phyloP scores from a whole-genome alignment of 2,797 vertebrate genomes.

The Carcharodon carcharias region DNA sequence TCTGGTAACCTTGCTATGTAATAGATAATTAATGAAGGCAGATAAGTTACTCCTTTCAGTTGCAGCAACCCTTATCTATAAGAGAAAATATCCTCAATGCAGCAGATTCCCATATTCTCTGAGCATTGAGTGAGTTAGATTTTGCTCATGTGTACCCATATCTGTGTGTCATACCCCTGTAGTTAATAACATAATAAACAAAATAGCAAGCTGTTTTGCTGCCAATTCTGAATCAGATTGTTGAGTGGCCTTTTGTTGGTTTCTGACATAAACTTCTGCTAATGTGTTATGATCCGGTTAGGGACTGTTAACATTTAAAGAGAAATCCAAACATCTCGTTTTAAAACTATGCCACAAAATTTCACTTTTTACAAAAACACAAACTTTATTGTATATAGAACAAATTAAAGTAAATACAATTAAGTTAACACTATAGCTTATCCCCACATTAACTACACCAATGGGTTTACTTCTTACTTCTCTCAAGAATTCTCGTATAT shows the following conservation, averaged over 20 bases:
- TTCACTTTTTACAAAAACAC: too few relatives aligned
- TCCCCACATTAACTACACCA: too few relatives aligned
- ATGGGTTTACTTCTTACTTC: too few relatives aligned
- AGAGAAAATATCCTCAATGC: background rate
- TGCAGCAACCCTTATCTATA: background rate
- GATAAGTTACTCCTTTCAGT: background rate
- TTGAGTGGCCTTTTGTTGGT: background rate
- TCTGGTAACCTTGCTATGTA: too few relatives aligned
- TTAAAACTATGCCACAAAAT: too few relatives aligned
- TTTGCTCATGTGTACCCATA: background rate
- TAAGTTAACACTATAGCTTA: too few relatives aligned
- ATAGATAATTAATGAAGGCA: background rate
- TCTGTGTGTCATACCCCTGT: background rate
- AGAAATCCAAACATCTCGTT: too few relatives aligned
- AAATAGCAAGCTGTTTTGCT: background rate
- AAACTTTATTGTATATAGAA: too few relatives aligned
- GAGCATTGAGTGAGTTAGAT: background rate
- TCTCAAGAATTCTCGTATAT: too few relatives aligned
- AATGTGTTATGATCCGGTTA: background rate
- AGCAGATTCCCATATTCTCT: background rate
- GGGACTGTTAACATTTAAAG: too few relatives aligned
- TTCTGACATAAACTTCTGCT: background rate
- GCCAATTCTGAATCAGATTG: background rate
- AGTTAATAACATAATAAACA: background rate
- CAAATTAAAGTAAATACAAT: too few relatives aligned